Percentiles rank a stretch among this genome's conserved stretches.
Evolutionary conservation across 2,797 vertebrate species (phyloP).

Genomic region (Eulemur albifrons): DNA sequence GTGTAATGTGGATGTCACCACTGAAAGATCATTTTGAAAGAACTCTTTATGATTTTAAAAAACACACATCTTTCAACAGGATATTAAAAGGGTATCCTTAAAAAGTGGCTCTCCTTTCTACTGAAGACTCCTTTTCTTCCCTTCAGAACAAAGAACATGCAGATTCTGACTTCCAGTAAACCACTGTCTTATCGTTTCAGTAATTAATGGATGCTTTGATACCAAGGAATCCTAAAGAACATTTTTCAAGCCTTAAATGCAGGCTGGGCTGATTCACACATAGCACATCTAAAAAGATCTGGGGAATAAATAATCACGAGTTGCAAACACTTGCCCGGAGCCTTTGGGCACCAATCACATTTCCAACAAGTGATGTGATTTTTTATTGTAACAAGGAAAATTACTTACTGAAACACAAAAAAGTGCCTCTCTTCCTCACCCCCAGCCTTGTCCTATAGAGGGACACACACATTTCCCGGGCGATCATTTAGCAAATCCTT

Average conservation of each 20-base stretch:
- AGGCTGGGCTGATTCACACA: slow-evolving; percentile 72
- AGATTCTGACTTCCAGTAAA: slow-evolving; percentile 58
- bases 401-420: slow-evolving; percentile 64
- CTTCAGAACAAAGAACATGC: slow-evolving; percentile 57
- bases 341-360: slow-evolving; percentile 78
- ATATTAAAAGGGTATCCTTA: slow-evolving; percentile 69
- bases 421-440: slow-evolving; percentile 19
- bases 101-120: slow-evolving; percentile 51
- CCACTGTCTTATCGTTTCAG: slow-evolving; percentile 46
- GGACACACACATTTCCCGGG: neutral
- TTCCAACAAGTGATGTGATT: slow-evolving; percentile 68
- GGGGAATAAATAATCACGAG: slow-evolving; percentile 83
- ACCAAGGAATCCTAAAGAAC: slow-evolving; percentile 71
- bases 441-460: slow-evolving; percentile 33
- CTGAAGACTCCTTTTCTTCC: neutral
- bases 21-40: slow-evolving; percentile 80
- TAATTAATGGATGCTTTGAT: slow-evolving; percentile 73
- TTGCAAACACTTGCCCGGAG: slow-evolving; percentile 79
- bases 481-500: slow-evolving; percentile 49
- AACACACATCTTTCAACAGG: slow-evolving; percentile 66
- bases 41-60: neutral
- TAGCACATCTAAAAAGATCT: slow-evolving; percentile 75
- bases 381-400: slow-evolving; percentile 74
- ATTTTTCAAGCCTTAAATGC: slow-evolving; percentile 79
- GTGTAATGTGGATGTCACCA: slow-evolving; percentile 76